phyloP scores from a whole-genome alignment of 2,797 vertebrate species.

The Melanogrammus aeglefinus region DNA sequence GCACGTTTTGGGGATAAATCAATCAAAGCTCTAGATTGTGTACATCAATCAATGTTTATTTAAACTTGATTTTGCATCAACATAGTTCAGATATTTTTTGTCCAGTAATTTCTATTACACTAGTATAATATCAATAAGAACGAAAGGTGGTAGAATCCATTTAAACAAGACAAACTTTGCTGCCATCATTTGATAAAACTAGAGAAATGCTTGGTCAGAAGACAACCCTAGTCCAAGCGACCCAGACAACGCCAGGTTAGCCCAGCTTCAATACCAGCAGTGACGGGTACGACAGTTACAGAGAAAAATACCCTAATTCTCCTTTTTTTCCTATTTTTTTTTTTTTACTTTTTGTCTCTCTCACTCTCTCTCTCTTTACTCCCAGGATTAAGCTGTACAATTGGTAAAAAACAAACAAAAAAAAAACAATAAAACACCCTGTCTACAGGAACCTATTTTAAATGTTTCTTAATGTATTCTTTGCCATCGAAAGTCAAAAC shows the following conservation, averaged over 20 bases:
- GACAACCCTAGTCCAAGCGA: constrained; percentile 69
- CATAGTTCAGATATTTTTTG: constrained; percentile 73
- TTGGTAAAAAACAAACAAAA: constrained; percentile 77
- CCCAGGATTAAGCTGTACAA: constrained; percentile 73
- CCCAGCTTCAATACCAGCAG: constrained; percentile 76
- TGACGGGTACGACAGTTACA: constrained; percentile 81
- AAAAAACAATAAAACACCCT: constrained; percentile 69
- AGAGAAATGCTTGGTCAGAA: constrained; percentile 60
- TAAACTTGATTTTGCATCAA: constrained; percentile 78
- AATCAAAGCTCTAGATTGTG: constrained; percentile 43
- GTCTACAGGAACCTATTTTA: constrained; percentile 60
- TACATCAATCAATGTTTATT: constrained; percentile 85
- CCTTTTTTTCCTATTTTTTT: constrained; percentile 46
- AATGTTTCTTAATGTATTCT: constrained; percentile 60
- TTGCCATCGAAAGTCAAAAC: constrained; percentile 68
- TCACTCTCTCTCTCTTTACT: constrained; percentile 53
- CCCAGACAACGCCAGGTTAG: constrained; percentile 72
- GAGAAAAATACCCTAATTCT: constrained; percentile 67
- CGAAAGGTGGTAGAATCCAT: constrained; percentile 77
- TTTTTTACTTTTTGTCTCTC: constrained; percentile 15
- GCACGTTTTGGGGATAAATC: neutral
- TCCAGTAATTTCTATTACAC: constrained; percentile 77
- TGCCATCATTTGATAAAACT: constrained; percentile 71
- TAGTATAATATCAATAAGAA: constrained; percentile 80
- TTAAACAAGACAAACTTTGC: constrained; percentile 76